These are phyloP conservation scores for Mustela erminea DNA, from an alignment of 2,797 vertebrate genomes.

Conservation along the genomic window DNA sequence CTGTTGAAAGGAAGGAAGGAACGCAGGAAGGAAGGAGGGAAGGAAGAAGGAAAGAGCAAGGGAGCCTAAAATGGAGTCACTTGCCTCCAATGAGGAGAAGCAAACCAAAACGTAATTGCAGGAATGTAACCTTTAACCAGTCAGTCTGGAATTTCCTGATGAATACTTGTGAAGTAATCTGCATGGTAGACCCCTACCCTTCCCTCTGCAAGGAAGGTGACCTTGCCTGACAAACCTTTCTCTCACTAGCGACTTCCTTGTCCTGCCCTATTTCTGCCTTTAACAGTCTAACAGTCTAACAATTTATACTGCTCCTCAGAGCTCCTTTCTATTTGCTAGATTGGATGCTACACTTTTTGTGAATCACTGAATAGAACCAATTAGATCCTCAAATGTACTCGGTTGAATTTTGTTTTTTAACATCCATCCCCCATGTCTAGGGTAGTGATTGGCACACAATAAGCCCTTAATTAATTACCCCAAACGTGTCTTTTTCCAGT, in stretches of 20 bases:
- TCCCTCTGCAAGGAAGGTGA: background rate
- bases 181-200: background rate
- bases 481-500: constrained; percentile 43
- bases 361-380: background rate
- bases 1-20: background rate
- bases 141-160: background rate
- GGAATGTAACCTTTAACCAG: background rate
- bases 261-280: background rate
- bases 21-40: accelerated
- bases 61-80: background rate
- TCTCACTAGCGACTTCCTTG: background rate
- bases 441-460: background rate
- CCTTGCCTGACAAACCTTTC: background rate
- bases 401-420: background rate
- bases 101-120: background rate
- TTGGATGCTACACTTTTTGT: background rate
- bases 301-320: background rate
- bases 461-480: constrained; percentile 15
- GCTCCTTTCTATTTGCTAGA: background rate
- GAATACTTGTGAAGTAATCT: background rate
- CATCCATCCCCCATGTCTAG: background rate
- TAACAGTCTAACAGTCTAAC: background rate
- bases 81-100: background rate
- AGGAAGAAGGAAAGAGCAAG: background rate
- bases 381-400: background rate